Conservation (phyloP, 2,113 vertebrate genomes). For the Gavia stellata region DNA sequence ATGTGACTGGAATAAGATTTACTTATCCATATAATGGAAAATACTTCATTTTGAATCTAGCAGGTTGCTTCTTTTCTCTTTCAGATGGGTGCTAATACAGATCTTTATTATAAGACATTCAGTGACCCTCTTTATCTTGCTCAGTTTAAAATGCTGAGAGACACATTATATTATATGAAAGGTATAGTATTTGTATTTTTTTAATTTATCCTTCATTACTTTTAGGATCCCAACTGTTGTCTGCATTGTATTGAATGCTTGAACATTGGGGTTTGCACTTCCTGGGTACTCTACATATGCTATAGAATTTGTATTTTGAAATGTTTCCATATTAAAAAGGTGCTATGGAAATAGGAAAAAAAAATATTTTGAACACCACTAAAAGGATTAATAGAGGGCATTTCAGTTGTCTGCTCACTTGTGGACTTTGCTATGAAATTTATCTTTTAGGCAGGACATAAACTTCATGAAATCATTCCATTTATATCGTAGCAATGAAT, state of each 20-base stretch:
- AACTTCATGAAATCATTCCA: not conserved
- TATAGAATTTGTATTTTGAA: not conserved
- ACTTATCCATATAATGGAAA: not conserved
- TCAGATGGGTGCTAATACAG: slow-evolving; percentile 77
- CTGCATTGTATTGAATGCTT: not conserved
- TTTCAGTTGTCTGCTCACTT: not conserved
- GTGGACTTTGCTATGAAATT: not conserved
- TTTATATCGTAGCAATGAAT: not conserved
- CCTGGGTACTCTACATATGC: not conserved
- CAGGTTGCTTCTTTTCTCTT: not conserved
- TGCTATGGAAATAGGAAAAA: not conserved
- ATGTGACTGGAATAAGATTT: not conserved
- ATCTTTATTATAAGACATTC: slow-evolving; percentile 86
- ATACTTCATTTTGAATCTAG: not conserved
- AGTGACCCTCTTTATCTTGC: slow-evolving; percentile 92
- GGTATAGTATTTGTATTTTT: slow-evolving; percentile 64
- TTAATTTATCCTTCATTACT: not conserved
- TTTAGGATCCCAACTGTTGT: not conserved
- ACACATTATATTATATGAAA: slow-evolving; percentile 91
- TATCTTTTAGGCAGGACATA: not conserved
- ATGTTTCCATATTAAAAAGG: not conserved
- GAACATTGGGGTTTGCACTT: not conserved
- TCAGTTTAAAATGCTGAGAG: slow-evolving; percentile 96
- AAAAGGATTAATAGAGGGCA: not conserved
- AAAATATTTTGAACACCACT: not conserved